A percentile compares a stretch with the other conserved stretches of the same genome.
Conservation (phyloP, 2,113 vertebrate species). For the Misgurnus mizolepis region DNA sequence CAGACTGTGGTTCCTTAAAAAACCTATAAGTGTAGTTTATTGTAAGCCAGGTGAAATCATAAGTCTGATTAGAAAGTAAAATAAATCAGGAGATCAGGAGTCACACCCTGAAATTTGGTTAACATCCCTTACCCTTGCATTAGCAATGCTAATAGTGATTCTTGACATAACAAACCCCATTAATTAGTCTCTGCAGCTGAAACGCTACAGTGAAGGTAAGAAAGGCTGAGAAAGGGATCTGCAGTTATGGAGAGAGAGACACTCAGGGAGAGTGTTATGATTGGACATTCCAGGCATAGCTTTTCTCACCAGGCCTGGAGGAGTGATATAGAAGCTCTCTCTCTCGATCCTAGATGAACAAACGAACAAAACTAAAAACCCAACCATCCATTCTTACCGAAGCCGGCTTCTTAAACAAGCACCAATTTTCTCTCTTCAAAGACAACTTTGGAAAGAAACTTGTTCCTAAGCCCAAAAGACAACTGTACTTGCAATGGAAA, state of each 20-base stretch:
- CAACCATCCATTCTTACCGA: constrained; percentile 11
- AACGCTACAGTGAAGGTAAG: constrained; percentile 29
- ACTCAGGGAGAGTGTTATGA: constrained; percentile 69
- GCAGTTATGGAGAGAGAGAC: constrained; percentile 64
- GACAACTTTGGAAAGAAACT: constrained; percentile 10
- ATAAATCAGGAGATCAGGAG: no score
- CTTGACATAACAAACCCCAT: constrained; percentile 12
- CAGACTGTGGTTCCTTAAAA: no score
- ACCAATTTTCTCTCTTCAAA: constrained; percentile 7
- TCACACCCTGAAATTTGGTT: neutral
- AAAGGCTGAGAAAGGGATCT: constrained; percentile 61
- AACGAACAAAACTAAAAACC: constrained; percentile 8
- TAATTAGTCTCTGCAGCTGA: constrained; percentile 34
- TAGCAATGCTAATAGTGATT: neutral
- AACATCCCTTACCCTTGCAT: neutral
- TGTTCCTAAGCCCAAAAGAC: constrained; percentile 15
- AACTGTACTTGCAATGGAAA: constrained; percentile 29
- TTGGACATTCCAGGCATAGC: constrained; percentile 72
- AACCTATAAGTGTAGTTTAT: neutral
- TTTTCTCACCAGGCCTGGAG: constrained; percentile 45
- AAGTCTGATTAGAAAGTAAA: no score
- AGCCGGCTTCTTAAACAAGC: constrained; percentile 42
- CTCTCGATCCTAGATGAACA: neutral
- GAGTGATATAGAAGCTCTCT: constrained; percentile 21
- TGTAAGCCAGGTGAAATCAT: neutral